Evolutionary conservation across 2,888 invertebrate species (phyloP).

Genomic region (Caenorhabditis plicata): DNA sequence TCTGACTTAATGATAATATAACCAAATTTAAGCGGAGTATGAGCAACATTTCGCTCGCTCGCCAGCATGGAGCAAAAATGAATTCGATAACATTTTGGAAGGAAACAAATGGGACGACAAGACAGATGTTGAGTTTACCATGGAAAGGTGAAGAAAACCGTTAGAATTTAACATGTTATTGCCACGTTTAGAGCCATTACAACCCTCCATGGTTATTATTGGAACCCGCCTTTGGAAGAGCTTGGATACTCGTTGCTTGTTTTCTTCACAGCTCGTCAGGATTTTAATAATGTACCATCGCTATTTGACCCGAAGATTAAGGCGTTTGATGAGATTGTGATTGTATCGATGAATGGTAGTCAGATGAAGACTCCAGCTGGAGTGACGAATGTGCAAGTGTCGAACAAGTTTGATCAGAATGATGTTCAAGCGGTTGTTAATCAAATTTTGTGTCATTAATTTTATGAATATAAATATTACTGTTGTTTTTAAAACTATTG

Average conservation of each 20-base stretch:
- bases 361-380: constrained; percentile 9
- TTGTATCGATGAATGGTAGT: constrained; percentile 15
- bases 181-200: constrained; percentile 11
- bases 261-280: constrained; percentile 16
- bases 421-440: constrained; percentile 10
- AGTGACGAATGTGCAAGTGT: constrained; percentile 4
- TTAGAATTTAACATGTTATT: not conserved
- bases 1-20: not conserved
- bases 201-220: constrained; percentile 9
- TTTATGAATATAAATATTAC: not conserved
- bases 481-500: no score
- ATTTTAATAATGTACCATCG: constrained; percentile 19
- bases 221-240: constrained; percentile 11
- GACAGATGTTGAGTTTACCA: constrained; percentile 15
- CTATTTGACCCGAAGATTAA: constrained; percentile 15
- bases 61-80: constrained; percentile 2
- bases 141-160: constrained; percentile 12
- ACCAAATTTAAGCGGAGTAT: constrained; percentile 7
- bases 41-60: constrained; percentile 14
- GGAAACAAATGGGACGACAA: constrained; percentile 14
- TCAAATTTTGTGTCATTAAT: constrained; percentile 20
- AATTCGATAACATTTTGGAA: constrained; percentile 20
- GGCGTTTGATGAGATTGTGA: constrained; percentile 21
- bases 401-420: constrained; percentile 7
- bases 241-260: constrained; percentile 18